Evolutionary conservation across 2,113 vertebrate species (phyloP).

Genomic region (Gymnarchus niloticus): DNA sequence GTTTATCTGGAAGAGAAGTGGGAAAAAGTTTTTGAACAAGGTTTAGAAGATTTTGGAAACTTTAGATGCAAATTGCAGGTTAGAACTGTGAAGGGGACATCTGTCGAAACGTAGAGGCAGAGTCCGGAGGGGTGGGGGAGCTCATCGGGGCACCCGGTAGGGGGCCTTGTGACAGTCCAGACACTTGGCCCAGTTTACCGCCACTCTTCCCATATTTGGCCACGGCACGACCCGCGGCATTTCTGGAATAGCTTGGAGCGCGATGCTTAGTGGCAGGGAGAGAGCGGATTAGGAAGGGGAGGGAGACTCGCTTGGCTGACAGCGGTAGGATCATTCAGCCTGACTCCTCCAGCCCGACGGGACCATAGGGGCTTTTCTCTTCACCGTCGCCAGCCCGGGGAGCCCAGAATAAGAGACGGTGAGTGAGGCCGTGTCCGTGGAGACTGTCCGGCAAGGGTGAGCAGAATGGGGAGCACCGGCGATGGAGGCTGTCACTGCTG

Average conservation of each 20-base stretch:
- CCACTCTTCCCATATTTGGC: conserved; percentile 66
- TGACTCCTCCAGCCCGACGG: conserved; percentile 22
- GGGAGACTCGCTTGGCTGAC: conserved; percentile 29
- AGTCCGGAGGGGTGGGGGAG: not conserved
- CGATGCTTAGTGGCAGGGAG: conserved; percentile 43
- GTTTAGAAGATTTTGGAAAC: conserved; percentile 10
- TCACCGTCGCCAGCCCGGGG: conserved; percentile 30
- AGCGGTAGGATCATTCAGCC: conserved; percentile 29
- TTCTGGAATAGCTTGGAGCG: conserved; percentile 59
- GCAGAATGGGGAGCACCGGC: not conserved
- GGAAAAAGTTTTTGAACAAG: not conserved
- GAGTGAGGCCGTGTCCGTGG: not conserved
- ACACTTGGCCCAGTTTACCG: conserved; percentile 46
- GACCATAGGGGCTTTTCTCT: conserved; percentile 31
- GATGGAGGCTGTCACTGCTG: not conserved
- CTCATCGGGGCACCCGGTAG: conserved; percentile 19
- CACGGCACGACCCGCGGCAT: conserved; percentile 52
- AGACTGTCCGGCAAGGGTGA: too few species aligned
- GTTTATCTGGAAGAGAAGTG: not conserved
- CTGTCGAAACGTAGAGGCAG: not conserved
- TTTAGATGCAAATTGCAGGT: not conserved
- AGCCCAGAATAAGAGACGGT: not conserved
- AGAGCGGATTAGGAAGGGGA: conserved; percentile 33
- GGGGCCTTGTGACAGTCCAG: conserved; percentile 7
- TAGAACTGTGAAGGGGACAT: not conserved